Conservation (phyloP, 2,888 invertebrate species). For the Pandemis cinnamomeana region DNA sequence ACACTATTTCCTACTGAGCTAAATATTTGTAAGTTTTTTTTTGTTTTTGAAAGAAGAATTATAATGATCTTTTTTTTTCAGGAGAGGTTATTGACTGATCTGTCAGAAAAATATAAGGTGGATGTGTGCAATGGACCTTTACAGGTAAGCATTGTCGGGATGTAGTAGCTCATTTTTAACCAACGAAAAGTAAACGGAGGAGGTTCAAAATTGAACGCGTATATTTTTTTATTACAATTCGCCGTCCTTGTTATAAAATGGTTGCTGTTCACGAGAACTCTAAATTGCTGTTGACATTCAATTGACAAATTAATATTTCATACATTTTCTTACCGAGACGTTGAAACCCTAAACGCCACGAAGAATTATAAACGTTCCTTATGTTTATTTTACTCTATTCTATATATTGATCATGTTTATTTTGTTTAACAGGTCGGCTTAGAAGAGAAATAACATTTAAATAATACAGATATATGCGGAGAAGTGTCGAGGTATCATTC, state of each 20-base stretch:
- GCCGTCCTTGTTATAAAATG: too few species aligned
- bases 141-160: conserved; percentile 60
- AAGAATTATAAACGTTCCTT: background rate
- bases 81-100: conserved; percentile 78
- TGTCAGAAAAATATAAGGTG: conserved; percentile 70
- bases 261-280: too few species aligned
- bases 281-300: too few species aligned
- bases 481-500: conserved; percentile 64
- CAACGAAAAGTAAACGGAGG: too few species aligned
- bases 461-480: conserved; percentile 56
- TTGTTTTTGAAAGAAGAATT: background rate
- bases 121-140: conserved; percentile 76
- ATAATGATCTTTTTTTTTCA: conserved; percentile 48
- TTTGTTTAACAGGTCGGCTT: conserved; percentile 74
- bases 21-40: background rate
- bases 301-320: too few species aligned
- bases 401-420: background rate
- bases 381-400: background rate
- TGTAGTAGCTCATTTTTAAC: too few species aligned
- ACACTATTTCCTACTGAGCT: too few species aligned
- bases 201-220: too few species aligned
- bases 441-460: conserved; percentile 83
- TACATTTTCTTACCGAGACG: background rate
- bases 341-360: background rate
- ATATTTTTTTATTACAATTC: too few species aligned